These are phyloP conservation scores for Steromphala cineraria DNA, from an alignment of 2,888 invertebrate genomes.

Conservation along the genomic window DNA sequence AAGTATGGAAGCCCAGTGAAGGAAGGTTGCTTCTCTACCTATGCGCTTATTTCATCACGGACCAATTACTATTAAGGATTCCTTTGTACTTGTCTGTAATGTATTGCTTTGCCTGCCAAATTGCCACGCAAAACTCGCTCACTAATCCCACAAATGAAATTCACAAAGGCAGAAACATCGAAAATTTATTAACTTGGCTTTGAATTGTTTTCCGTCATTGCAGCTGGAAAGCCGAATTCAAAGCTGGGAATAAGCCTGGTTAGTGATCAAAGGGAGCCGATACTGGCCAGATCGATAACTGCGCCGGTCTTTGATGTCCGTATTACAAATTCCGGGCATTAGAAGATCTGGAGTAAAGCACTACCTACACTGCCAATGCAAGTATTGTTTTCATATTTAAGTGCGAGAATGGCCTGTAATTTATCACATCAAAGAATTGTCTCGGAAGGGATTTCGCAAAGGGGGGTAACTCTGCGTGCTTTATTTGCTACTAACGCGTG, in stretches of 20 bases:
- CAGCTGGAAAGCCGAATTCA: background rate
- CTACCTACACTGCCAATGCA: background rate
- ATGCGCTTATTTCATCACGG: too few relatives aligned
- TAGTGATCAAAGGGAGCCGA: background rate
- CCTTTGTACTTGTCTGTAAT: background rate
- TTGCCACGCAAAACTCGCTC: slow-evolving; percentile 5
- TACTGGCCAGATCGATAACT: background rate
- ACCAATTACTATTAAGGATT: too few relatives aligned
- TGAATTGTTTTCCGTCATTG: slow-evolving; percentile 2
- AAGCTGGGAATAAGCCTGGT: background rate
- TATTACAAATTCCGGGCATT: slow-evolving; percentile 5
- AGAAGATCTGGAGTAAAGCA: background rate
- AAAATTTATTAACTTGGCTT: slow-evolving; percentile 1
- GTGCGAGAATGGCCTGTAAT: background rate
- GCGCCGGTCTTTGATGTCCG: background rate
- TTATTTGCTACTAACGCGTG: background rate
- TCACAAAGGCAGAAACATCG: slow-evolving; percentile 10
- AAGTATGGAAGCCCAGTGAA: too few relatives aligned
- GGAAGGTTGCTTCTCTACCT: too few relatives aligned
- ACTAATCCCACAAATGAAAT: slow-evolving; percentile 8
- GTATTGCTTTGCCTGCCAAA: background rate
- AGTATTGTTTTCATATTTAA: slow-evolving; percentile 6
- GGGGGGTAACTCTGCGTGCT: background rate
- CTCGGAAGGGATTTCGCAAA: background rate
- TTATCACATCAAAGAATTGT: background rate